Evolutionary conservation across 2,797 vertebrate species (phyloP).

Genomic region (Halcyon chelicuti): DNA sequence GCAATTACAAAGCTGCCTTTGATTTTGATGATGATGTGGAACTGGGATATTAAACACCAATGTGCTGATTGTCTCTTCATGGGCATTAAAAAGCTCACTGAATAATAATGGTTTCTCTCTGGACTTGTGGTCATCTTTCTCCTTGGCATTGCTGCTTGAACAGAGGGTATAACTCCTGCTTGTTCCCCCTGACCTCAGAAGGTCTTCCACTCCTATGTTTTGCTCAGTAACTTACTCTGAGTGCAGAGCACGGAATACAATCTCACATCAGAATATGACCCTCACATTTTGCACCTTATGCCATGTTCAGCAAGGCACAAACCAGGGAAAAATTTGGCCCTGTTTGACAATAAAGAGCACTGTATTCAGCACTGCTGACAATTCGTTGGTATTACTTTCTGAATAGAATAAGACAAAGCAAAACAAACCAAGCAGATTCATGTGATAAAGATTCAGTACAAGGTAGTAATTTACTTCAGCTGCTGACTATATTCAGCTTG

Average conservation of each 20-base stretch:
- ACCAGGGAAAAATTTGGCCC: background rate
- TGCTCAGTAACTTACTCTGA: background rate
- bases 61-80: background rate
- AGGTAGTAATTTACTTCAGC: conserved; percentile 36
- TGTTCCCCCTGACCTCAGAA: background rate
- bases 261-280: background rate
- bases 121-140: background rate
- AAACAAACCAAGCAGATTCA: background rate
- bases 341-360: background rate
- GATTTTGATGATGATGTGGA: background rate
- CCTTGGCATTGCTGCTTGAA: background rate
- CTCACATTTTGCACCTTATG: background rate
- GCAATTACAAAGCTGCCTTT: background rate
- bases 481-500: conserved; percentile 22
- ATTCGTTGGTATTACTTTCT: background rate
- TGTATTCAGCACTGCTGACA: background rate
- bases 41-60: background rate
- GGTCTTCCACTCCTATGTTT: background rate
- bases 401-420: background rate
- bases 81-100: background rate
- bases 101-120: background rate
- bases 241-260: background rate
- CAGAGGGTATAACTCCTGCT: rapidly evolving
- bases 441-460: background rate
- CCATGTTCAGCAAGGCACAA: background rate